Conservation (phyloP, 2,113 vertebrate genomes). For the Oxyura jamaicensis region DNA sequence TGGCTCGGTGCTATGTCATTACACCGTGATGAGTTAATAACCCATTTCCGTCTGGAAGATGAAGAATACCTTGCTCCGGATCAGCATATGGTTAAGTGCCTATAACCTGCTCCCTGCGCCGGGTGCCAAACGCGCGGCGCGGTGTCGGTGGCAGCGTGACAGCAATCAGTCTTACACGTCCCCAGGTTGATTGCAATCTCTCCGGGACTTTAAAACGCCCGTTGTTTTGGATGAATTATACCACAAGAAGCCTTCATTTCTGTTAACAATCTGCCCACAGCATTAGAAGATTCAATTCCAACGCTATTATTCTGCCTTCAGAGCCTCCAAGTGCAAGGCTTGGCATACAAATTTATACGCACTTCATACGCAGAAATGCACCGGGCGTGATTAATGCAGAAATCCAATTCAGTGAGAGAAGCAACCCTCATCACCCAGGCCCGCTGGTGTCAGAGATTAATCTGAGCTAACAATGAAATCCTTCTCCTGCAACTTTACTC, state of each 20-base stretch:
- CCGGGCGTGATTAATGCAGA: conserved; percentile 42
- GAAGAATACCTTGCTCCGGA: conserved; percentile 20
- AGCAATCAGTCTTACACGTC: conserved; percentile 53
- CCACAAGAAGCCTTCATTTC: conserved; percentile 63
- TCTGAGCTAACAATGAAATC: conserved; percentile 41
- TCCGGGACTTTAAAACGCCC: conserved; percentile 54
- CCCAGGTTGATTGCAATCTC: conserved; percentile 62
- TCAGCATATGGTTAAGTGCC: conserved; percentile 65
- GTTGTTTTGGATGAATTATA: conserved; percentile 71
- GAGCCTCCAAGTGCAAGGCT: conserved; percentile 45
- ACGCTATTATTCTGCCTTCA: conserved; percentile 68
- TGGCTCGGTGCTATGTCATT: conserved; percentile 50
- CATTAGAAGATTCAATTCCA: conserved; percentile 71
- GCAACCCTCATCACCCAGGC: conserved; percentile 27
- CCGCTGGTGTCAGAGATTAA: conserved; percentile 34
- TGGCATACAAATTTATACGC: conserved; percentile 61
- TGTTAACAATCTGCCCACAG: conserved; percentile 70
- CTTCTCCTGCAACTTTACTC: neutral
- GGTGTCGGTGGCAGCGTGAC: neutral
- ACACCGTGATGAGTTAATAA: conserved; percentile 62
- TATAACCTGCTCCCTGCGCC: neutral
- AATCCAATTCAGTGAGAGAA: conserved; percentile 48
- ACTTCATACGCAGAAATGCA: conserved; percentile 36
- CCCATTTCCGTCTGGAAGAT: conserved; percentile 52
- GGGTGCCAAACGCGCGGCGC: neutral